Percentiles rank a stretch among this genome's conserved stretches.
Conservation (phyloP, 2,888 invertebrate species). For the Muscina levida region DNA sequence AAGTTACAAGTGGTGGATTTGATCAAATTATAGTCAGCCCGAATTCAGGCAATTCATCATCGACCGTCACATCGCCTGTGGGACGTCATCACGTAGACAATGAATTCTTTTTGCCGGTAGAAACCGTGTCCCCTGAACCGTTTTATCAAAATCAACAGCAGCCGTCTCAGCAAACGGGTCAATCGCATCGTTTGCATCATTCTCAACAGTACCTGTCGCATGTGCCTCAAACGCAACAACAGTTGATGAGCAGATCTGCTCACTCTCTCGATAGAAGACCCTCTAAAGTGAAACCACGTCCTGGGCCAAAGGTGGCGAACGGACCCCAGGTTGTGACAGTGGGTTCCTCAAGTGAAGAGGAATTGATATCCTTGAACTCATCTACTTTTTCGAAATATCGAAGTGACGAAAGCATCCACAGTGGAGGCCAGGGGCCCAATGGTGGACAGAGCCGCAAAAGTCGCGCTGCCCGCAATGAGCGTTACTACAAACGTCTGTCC, state of each 20-base stretch:
- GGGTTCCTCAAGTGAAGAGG: slow-evolving; percentile 76
- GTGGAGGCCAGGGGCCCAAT: slow-evolving; percentile 80
- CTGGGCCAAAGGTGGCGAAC: slow-evolving; percentile 70
- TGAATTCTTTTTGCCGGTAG: slow-evolving; percentile 78
- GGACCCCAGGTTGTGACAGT: slow-evolving; percentile 67
- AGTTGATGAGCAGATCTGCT: slow-evolving; percentile 70
- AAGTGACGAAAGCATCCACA: slow-evolving; percentile 86
- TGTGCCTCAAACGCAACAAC: slow-evolving; percentile 62
- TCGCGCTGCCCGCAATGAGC: slow-evolving; percentile 88
- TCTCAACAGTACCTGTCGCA: slow-evolving; percentile 63
- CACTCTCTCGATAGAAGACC: slow-evolving; percentile 76
- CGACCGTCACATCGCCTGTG: slow-evolving; percentile 49
- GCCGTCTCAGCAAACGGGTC: slow-evolving; percentile 20
- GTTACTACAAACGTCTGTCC: slow-evolving; percentile 88
- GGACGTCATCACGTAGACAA: slow-evolving; percentile 77
- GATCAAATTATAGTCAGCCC: slow-evolving; percentile 84
- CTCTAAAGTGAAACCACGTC: slow-evolving; percentile 48
- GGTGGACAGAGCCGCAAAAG: slow-evolving; percentile 84
- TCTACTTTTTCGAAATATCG: slow-evolving; percentile 85
- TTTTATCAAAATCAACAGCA: slow-evolving; percentile 70
- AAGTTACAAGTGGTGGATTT: slow-evolving; percentile 82
- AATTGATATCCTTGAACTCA: slow-evolving; percentile 84
- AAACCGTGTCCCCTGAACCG: slow-evolving; percentile 73
- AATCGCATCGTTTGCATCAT: slow-evolving; percentile 59
- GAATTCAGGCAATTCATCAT: slow-evolving; percentile 31